These are phyloP conservation scores for Drosophila robusta DNA, from an alignment of 2,888 invertebrate genomes.

Conservation along the genomic window DNA sequence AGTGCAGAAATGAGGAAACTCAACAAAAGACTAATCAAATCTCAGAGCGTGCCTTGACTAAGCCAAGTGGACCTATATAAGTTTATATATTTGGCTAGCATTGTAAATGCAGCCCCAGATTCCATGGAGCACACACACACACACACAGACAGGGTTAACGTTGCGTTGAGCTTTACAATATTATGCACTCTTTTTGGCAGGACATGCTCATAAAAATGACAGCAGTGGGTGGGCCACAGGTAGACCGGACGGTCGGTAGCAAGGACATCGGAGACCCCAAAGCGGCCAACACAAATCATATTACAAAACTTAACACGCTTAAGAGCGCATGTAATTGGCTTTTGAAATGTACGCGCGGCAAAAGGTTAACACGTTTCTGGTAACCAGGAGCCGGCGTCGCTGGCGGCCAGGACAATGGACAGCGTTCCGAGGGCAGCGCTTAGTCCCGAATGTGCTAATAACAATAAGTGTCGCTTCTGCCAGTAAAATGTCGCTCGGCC, in stretches of 20 bases:
- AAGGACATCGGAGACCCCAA: conserved; percentile 37
- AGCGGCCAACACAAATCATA: conserved; percentile 78
- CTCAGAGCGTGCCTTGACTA: not conserved
- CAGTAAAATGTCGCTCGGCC: conserved; percentile 51
- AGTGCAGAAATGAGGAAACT: too few relatives aligned
- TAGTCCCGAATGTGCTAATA: conserved; percentile 70
- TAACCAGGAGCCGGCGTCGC: conserved; percentile 30
- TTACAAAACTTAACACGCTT: conserved; percentile 83
- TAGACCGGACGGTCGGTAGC: conserved; percentile 7
- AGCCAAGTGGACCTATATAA: too few relatives aligned
- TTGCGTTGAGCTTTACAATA: conserved; percentile 18
- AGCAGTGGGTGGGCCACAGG: conserved; percentile 3
- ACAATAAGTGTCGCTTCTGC: conserved; percentile 72
- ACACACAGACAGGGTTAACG: not conserved
- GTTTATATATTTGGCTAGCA: not conserved
- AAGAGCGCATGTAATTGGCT: conserved; percentile 84
- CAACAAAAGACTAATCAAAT: not conserved
- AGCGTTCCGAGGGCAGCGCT: conserved; percentile 22
- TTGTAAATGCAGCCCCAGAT: not conserved
- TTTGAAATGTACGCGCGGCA: conserved; percentile 75
- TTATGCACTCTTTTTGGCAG: conserved; percentile 24
- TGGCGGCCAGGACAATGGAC: conserved; percentile 28
- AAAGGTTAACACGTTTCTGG: conserved; percentile 75
- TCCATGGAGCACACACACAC: not conserved
- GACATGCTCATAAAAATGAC: conserved; percentile 23